Base-by-base conservation (phyloP, 2,888 invertebrate genomes). In the Vanessa cardui region DNA sequence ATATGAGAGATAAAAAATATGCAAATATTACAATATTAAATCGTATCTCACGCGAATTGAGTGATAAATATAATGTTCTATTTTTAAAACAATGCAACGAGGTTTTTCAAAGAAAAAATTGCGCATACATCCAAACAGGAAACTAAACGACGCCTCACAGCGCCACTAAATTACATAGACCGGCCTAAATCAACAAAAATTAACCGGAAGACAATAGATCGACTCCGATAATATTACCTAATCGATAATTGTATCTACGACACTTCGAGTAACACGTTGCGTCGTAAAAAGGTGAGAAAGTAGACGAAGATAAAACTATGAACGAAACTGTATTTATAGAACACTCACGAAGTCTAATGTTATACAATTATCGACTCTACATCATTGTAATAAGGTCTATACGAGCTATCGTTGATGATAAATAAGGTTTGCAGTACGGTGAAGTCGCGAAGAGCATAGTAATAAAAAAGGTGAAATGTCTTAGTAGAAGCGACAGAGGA, bases 381-480 rank as follows among this genome's bases (percentile, higher is more conserved):
- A 0, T 0, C 15, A 0, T 33, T 4, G 6, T 0, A 1, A 66
- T 76, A 81, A 74, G 64, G 64, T 21, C 31, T 12, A 49, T 0
- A 6, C 2, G 9, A 44, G 0, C 18, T 62, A 70, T 72, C 54
- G 65, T 15, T 33, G 16, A 16, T 46, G 71, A 66, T 65, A 62
- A 44, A 12, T 47, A 68, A 76, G 39, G 68, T 82, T 83, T 66
- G 74, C 75, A 72, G 76, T 68, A 62, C 45, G 78, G 83, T 86
- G 78, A 84, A 90, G 89, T 92, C 87, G 92, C 92, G 86, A 92
- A 92, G 91, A 91, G 87, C 84, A 78, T 76, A 80, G 89, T 81
- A 89, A 90, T 92, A 92, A 92, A 92, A 92, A 92, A 90, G 90
- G 88, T 92, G 90, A 92, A 92, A 91, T 90, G 91, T 89, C 90